Percentiles rank a stretch among this genome's conserved stretches.
Conservation (phyloP, 2,113 vertebrate genomes). For the Damaliscus lunatus region DNA sequence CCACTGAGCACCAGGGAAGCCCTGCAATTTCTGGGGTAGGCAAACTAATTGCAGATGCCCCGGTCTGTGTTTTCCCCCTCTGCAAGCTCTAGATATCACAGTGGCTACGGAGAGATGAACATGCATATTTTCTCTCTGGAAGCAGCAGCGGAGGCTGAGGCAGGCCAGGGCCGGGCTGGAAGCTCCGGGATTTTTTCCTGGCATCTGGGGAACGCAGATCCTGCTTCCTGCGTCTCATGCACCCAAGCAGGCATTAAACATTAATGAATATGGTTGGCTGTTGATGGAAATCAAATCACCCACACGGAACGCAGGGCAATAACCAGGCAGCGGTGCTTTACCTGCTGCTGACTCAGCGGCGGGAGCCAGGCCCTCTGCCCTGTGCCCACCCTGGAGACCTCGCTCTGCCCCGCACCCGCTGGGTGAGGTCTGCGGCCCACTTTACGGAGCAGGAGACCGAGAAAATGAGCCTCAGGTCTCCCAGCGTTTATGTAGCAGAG, state of each 20-base stretch:
- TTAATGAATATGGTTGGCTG: neutral
- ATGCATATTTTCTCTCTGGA: neutral
- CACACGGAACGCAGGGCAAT: neutral
- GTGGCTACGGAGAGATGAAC: conserved; percentile 33
- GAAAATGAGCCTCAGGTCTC: neutral
- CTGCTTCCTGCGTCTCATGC: too few species aligned
- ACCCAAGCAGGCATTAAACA: neutral
- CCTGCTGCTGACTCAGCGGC: accelerated
- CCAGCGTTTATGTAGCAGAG: neutral
- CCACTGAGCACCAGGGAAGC: neutral
- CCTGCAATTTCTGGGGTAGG: neutral
- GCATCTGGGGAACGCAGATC: neutral
- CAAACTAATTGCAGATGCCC: neutral
- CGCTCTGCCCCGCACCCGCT: accelerated
- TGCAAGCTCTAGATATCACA: neutral
- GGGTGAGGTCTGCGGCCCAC: neutral
- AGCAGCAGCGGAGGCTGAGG: neutral
- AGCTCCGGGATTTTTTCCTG: accelerated
- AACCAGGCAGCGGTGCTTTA: accelerated
- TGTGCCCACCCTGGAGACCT: neutral
- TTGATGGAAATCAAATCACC: neutral
- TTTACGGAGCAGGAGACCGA: neutral
- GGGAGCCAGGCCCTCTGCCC: neutral
- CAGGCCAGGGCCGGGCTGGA: neutral
- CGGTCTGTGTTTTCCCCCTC: neutral